Evolutionary conservation across 1,140 invertebrate species (phyloP).

Genomic region (Apis dorsata): DNA sequence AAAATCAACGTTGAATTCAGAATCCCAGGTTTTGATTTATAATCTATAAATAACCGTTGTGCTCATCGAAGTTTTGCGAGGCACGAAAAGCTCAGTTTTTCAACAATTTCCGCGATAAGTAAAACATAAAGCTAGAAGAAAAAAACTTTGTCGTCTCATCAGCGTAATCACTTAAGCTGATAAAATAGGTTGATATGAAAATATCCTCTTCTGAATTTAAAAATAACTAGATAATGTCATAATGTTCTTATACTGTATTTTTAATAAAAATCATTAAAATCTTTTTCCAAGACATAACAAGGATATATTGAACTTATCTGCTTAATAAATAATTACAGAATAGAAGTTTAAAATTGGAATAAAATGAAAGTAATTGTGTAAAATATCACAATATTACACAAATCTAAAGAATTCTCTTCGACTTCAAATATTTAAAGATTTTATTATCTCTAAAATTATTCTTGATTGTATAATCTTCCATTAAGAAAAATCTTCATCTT

Average conservation of each 20-base stretch:
- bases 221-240: not conserved
- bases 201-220: not conserved
- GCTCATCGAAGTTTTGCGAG: not conserved
- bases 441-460: no score
- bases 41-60: slow-evolving; percentile 24
- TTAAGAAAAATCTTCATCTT: no score
- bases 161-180: not conserved
- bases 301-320: no score
- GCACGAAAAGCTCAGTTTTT: not conserved
- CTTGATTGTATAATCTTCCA: no score
- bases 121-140: not conserved
- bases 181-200: not conserved
- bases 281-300: no score
- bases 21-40: not conserved
- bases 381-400: no score
- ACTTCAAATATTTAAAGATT: no score
- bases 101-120: not conserved
- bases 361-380: no score
- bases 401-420: no score
- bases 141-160: not conserved
- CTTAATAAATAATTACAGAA: no score
- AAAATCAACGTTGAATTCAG: not conserved
- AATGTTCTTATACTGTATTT: not conserved
- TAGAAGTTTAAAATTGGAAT: no score
- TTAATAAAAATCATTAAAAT: no score